phyloP scores from a whole-genome alignment of 2,888 invertebrate species.

The Synanthedon vespiformis region DNA sequence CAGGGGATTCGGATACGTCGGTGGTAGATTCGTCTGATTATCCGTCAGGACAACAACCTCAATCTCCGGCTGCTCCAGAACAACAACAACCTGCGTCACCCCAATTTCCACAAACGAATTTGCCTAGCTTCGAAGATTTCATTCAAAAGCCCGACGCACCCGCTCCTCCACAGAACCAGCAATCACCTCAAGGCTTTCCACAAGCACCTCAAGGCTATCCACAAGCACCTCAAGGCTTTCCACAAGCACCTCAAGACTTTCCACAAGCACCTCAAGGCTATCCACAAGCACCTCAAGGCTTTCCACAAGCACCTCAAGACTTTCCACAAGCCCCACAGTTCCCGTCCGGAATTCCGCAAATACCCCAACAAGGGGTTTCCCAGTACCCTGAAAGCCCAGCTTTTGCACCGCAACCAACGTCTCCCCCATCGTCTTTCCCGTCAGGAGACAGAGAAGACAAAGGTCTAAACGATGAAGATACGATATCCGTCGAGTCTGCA shows the following conservation, averaged over 20 bases:
- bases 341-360: slow-evolving; percentile 3
- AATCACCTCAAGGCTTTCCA: slow-evolving; percentile 16
- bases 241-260: too few species aligned
- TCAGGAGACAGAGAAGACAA: slow-evolving; percentile 26
- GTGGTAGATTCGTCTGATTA: slow-evolving; percentile 51
- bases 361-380: slow-evolving; percentile 5
- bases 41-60: slow-evolving; percentile 20
- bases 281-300: slow-evolving; percentile 6
- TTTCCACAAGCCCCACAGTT: slow-evolving; percentile 13
- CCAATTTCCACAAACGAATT: slow-evolving; percentile 17
- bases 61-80: slow-evolving; percentile 9
- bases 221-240: too few species aligned
- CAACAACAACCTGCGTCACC: slow-evolving; percentile 16
- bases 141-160: not conserved
- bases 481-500: slow-evolving; percentile 57
- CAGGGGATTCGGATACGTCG: slow-evolving; percentile 44
- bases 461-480: slow-evolving; percentile 53
- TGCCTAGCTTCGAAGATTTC: slow-evolving; percentile 15
- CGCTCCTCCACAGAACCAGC: slow-evolving; percentile 3
- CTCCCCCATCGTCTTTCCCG: slow-evolving; percentile 35
- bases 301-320: slow-evolving; percentile 16
- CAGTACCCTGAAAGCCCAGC: slow-evolving; percentile 20
- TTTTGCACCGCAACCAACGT: slow-evolving; percentile 18
- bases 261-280: too few species aligned
- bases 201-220: too few species aligned